Evolutionary conservation across 2,113 vertebrate species (phyloP).

Genomic region (Columba livia): DNA sequence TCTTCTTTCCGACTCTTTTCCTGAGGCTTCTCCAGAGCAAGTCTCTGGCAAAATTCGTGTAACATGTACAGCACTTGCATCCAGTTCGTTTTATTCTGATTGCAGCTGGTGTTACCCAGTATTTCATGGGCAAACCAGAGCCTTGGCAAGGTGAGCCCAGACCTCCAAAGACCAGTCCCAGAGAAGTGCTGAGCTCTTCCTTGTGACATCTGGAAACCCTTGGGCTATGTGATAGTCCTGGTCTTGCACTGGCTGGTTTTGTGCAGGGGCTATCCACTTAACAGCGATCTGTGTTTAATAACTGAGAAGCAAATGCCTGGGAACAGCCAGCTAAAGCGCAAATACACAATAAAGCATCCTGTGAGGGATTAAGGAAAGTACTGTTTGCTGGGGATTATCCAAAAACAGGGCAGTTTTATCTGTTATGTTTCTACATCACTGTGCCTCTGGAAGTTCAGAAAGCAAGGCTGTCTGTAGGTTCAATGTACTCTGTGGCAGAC

Average conservation of each 20-base stretch:
- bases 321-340: neutral
- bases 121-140: neutral
- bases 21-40: neutral
- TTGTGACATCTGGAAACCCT: neutral
- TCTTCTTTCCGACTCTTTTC: neutral
- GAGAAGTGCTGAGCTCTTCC: neutral
- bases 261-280: neutral
- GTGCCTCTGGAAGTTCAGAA: neutral
- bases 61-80: neutral
- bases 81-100: neutral
- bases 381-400: neutral
- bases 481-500: neutral
- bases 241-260: neutral
- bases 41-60: neutral
- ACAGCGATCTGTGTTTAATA: neutral
- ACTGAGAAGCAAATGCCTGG: neutral
- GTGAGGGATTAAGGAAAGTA: neutral
- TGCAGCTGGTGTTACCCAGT: neutral
- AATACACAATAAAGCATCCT: neutral
- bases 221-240: neutral
- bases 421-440: neutral
- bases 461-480: fast-evolving
- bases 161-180: neutral
- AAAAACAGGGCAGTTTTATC: neutral
- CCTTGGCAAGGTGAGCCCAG: neutral